Evolutionary conservation across 1,140 invertebrate genomes (phyloP), one percentile per base, ranked within the genome.

Genomic region (Drosophila pseudoananassae): DNA sequence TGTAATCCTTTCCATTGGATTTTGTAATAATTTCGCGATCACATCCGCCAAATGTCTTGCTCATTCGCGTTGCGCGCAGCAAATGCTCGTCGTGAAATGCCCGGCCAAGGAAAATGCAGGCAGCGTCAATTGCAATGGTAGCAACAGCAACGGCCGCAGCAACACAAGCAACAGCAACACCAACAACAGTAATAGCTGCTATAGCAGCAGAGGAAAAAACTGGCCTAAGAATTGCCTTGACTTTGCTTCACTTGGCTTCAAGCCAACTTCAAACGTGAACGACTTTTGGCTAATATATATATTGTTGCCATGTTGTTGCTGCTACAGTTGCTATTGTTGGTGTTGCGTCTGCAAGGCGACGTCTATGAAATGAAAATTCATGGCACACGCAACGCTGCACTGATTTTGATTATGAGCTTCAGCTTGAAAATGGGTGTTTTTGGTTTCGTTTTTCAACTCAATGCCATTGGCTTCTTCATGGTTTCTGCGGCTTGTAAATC

Each of bases 361-460:
- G 70, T 47, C 56, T 72, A 25, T 73, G 40, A 53, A 72, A 60
- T 60, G 55, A 74, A 66, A 82, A 82, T 77, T 25, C 59, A 40
- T 31, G 56, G 55, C 47, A 63, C 74, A 89, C 76, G 72, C 83
- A 76, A 79, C 63, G 55, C 78, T 89, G 76, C 73, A 85, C 55
- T 68, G 70, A 69, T 61, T 78, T 63, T 55, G 69, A 78, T 60
- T 68, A 57, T 66, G 56, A 76, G 52, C 46, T 68, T 59, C 45
- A 50, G 25, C 25, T 38, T 55, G 61, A n/a, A 55, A 58, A 50
- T 61, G 63, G 64, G 57, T 20, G 36, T 33, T 70, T 75, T 63
- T 27, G 31, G 49, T 69, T 72, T 74, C 50, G 50, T 43, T 59
- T 79, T 76, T 38, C 54, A 76, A 27, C 50, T 68, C 56, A 78